These are phyloP conservation scores for Crypturellus tataupa DNA, from an alignment of 2,797 vertebrate species.

Conservation along the genomic window DNA sequence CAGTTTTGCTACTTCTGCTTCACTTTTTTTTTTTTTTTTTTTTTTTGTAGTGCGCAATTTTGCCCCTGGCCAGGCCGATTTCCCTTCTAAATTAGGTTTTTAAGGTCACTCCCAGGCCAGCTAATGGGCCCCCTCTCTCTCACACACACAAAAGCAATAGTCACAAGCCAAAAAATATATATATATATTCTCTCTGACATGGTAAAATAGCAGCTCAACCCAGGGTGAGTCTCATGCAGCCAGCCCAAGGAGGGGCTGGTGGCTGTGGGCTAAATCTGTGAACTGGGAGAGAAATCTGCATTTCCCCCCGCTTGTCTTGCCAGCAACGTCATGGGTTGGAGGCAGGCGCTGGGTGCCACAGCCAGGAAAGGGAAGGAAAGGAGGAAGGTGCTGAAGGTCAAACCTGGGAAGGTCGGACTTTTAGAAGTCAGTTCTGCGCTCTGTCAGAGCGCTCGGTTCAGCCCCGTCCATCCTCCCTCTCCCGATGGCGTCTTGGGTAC, in stretches of 20 bases:
- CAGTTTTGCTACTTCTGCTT: too few species aligned
- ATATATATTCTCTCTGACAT: not conserved
- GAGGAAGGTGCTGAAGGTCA: slow-evolving; percentile 43
- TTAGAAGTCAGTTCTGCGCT: not conserved
- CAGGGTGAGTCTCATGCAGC: not conserved
- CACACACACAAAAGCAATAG: not conserved
- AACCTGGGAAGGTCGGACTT: slow-evolving; percentile 57
- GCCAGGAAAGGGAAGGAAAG: not conserved
- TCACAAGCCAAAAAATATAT: not conserved
- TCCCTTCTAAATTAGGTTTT: not conserved
- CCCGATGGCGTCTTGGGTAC: slow-evolving; percentile 47
- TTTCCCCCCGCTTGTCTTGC: not conserved
- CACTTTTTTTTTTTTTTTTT: not conserved
- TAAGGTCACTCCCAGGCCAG: not conserved
- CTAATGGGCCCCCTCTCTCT: not conserved
- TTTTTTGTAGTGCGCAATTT: not conserved
- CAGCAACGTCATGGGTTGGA: not conserved
- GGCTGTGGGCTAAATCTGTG: not conserved
- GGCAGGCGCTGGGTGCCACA: not conserved
- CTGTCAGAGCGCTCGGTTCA: not conserved
- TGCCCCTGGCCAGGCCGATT: not conserved
- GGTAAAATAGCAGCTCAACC: not conserved
- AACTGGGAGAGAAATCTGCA: not conserved
- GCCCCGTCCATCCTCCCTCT: not conserved
- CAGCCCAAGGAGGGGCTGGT: not conserved